Evolutionary conservation across 2,888 invertebrate species (phyloP).

Genomic region (Andrena praecox): DNA sequence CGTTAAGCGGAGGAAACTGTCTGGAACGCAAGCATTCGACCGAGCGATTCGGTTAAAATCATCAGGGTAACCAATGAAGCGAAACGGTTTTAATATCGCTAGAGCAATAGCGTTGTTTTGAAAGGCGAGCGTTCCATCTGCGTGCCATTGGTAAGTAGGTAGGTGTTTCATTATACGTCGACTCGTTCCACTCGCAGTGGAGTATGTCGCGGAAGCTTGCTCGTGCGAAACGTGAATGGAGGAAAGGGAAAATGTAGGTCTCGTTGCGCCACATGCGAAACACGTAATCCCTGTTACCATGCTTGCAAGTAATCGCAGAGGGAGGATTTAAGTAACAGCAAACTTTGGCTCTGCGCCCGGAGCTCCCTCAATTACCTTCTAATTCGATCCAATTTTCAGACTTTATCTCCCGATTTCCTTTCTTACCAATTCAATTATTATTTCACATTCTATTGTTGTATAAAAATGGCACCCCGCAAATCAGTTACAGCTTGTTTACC

Average conservation of each 20-base stretch:
- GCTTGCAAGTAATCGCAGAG: too few relatives aligned
- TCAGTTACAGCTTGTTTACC: too few relatives aligned
- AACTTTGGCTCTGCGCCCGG: too few relatives aligned
- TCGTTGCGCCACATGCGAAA: not conserved
- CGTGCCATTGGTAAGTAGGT: not conserved
- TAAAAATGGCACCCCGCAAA: too few relatives aligned
- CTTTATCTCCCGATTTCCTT: too few relatives aligned
- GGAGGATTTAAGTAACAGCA: too few relatives aligned
- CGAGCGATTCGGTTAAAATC: not conserved
- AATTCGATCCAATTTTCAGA: too few relatives aligned
- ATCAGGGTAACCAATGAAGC: not conserved
- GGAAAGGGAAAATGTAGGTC: not conserved
- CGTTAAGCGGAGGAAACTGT: not conserved
- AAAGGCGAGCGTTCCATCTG: not conserved
- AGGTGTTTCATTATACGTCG: constrained; percentile 3
- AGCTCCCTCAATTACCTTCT: too few relatives aligned
- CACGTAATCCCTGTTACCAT: too few relatives aligned
- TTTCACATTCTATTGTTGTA: too few relatives aligned
- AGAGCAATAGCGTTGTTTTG: not conserved
- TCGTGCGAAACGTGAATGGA: not conserved
- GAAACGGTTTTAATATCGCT: not conserved
- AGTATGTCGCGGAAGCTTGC: not conserved
- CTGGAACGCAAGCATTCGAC: not conserved
- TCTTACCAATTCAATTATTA: too few relatives aligned
- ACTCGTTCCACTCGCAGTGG: constrained; percentile 1